A percentile compares a stretch with the other conserved stretches of the same genome.
These are phyloP conservation scores for Eulemur rufifrons DNA, from an alignment of 2,113 vertebrate genomes.

Conservation along the genomic window DNA sequence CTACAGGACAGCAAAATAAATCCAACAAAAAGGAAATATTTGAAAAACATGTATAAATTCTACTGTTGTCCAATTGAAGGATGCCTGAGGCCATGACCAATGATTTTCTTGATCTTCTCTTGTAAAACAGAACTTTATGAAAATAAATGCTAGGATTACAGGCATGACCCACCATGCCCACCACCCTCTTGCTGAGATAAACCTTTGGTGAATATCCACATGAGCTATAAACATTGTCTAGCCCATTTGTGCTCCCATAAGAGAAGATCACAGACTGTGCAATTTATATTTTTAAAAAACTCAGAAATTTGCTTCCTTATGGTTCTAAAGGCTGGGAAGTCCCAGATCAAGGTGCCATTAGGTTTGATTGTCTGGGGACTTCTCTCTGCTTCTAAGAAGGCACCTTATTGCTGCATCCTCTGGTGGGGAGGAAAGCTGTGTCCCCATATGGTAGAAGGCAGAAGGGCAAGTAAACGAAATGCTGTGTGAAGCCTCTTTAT, in stretches of 20 bases:
- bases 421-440: too few species aligned
- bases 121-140: slow-evolving; percentile 99
- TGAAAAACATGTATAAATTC: slow-evolving; percentile 93
- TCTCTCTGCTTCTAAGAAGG: too few species aligned
- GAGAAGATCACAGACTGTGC: not conserved
- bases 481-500: too few species aligned
- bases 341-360: too few species aligned
- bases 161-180: too few species aligned
- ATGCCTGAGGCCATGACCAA: slow-evolving; percentile 95
- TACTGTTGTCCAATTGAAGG: slow-evolving; percentile 99
- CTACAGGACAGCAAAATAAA: slow-evolving; percentile 94
- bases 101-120: slow-evolving; percentile 98
- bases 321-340: too few species aligned
- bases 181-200: not conserved
- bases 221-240: not conserved
- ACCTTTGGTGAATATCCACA: not conserved
- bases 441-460: too few species aligned
- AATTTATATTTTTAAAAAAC: too few species aligned
- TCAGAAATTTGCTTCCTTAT: too few species aligned
- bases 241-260: not conserved
- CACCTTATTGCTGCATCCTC: too few species aligned
- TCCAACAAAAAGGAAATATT: slow-evolving; percentile 93
- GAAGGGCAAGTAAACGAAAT: too few species aligned
- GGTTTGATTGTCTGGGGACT: too few species aligned
- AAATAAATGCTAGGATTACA: slow-evolving; percentile 90